phyloP scores from a whole-genome alignment of 2,797 vertebrate genomes.

The Streptopelia turtur region DNA sequence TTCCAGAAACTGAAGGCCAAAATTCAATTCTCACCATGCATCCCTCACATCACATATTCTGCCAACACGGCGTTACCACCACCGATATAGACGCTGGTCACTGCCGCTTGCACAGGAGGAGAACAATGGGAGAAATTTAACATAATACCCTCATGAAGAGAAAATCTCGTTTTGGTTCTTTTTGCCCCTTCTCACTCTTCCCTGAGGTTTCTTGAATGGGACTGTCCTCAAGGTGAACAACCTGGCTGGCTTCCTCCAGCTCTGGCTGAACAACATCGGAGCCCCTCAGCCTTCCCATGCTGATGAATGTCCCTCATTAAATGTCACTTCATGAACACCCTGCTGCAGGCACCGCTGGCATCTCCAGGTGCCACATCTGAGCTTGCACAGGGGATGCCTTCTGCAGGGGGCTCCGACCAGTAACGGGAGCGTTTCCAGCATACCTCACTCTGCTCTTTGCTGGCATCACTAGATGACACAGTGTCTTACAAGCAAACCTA shows the following conservation, averaged over 20 bases:
- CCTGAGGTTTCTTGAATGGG: neutral
- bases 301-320: neutral
- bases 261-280: neutral
- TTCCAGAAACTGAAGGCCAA: neutral
- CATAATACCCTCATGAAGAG: neutral
- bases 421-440: neutral
- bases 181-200: neutral
- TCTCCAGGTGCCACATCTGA: neutral
- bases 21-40: accelerated
- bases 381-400: neutral
- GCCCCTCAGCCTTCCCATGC: neutral
- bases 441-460: neutral
- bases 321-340: neutral
- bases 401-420: neutral
- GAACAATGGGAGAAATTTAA: neutral
- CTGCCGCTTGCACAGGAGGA: neutral
- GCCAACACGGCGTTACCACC: neutral
- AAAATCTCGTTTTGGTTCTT: neutral
- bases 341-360: neutral
- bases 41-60: neutral
- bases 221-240: neutral
- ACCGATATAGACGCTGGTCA: neutral
- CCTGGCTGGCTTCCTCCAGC: neutral
- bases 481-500: too few species aligned
- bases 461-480: neutral